Evolutionary conservation across 2,888 invertebrate species (phyloP).

Genomic region (Platycnemis pennipes): DNA sequence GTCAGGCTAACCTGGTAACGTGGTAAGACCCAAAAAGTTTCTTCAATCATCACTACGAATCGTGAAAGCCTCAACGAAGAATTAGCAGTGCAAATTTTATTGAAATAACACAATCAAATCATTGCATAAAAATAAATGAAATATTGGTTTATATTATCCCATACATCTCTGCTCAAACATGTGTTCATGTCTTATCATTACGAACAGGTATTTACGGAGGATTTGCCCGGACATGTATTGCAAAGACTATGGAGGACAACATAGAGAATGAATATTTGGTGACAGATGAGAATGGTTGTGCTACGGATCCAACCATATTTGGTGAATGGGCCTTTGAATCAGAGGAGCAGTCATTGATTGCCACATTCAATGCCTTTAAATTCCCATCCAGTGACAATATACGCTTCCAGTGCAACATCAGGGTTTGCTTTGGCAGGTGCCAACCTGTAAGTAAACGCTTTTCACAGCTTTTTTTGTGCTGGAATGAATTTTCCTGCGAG

Average conservation of each 20-base stretch:
- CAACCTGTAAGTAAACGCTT: slow-evolving; percentile 88
- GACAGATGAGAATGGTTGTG: slow-evolving; percentile 96
- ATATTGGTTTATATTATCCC: too few relatives aligned
- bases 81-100: too few relatives aligned
- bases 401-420: slow-evolving; percentile 96
- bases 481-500: neutral
- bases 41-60: too few relatives aligned
- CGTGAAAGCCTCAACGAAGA: too few relatives aligned
- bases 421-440: slow-evolving; percentile 96
- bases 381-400: slow-evolving; percentile 97
- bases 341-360: slow-evolving; percentile 91
- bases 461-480: neutral
- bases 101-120: too few relatives aligned
- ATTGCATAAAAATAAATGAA: too few relatives aligned
- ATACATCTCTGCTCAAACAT: too few relatives aligned
- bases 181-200: neutral
- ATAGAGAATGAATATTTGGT: slow-evolving; percentile 95
- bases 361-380: slow-evolving; percentile 96
- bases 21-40: too few relatives aligned
- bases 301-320: slow-evolving; percentile 94
- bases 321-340: slow-evolving; percentile 96
- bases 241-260: slow-evolving; percentile 94
- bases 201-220: slow-evolving; percentile 92
- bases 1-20: too few relatives aligned
- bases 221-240: slow-evolving; percentile 95